phyloP scores from a whole-genome alignment of 2,888 invertebrate genomes.

The Conistra vaccinii region DNA sequence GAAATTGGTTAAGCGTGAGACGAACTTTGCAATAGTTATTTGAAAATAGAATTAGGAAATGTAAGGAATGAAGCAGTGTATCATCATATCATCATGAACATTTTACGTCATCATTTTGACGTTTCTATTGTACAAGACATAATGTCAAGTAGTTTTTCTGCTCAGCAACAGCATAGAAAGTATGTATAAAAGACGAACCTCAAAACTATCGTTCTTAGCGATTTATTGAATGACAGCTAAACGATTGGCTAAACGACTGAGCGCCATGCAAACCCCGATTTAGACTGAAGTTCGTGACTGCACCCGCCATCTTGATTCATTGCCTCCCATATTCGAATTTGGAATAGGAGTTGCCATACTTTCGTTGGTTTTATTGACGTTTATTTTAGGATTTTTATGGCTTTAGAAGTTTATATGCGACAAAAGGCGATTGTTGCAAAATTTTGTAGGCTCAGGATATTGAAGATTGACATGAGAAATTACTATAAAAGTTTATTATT shows the following conservation, averaged over 20 bases:
- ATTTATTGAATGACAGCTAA: constrained; percentile 52
- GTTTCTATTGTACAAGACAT: background rate
- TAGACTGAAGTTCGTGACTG: constrained; percentile 62
- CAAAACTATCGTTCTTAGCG: constrained; percentile 13
- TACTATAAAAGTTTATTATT: background rate
- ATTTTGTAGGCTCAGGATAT: constrained; percentile 8
- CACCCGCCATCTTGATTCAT: constrained; percentile 43
- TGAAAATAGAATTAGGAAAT: constrained; percentile 25
- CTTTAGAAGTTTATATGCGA: constrained; percentile 2
- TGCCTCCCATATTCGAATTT: constrained; percentile 47
- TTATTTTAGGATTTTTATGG: constrained; percentile 55
- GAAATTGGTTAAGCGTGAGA: constrained; percentile 54
- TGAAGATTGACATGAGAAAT: background rate
- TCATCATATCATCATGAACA: background rate
- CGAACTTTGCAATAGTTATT: constrained; percentile 16
- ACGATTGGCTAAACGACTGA: constrained; percentile 49
- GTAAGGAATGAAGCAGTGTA: too few relatives aligned
- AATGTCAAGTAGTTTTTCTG: constrained; percentile 6
- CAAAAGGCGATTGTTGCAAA: background rate
- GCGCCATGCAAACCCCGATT: constrained; percentile 59
- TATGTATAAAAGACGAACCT: constrained; percentile 16
- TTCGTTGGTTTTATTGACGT: constrained; percentile 47
- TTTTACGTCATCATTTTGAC: background rate
- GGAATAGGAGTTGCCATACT: constrained; percentile 49
- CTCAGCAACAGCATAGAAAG: background rate